These are phyloP conservation scores for Alectoris magna DNA, from an alignment of 2,797 vertebrate genomes.

Conservation along the genomic window DNA sequence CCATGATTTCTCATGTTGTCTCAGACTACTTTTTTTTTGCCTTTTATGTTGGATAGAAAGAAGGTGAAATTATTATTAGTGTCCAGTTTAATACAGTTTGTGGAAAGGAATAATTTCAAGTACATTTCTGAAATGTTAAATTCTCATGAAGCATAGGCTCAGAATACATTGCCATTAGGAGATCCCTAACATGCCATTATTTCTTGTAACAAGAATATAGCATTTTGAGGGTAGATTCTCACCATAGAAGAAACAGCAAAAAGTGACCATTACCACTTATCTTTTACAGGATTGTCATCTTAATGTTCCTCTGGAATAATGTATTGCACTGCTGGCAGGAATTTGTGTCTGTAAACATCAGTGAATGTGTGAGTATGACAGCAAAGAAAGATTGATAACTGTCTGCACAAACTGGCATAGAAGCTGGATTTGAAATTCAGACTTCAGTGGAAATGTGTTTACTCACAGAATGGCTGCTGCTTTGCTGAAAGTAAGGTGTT, in stretches of 20 bases:
- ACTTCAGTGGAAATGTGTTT: background rate
- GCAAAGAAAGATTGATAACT: background rate
- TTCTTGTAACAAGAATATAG: background rate
- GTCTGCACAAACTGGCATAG: background rate
- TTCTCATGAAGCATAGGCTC: background rate
- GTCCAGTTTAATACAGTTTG: background rate
- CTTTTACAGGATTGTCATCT: background rate
- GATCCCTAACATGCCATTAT: background rate
- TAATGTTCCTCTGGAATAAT: background rate
- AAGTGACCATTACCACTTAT: background rate
- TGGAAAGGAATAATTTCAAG: background rate
- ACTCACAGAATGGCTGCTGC: background rate
- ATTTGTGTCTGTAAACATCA: background rate
- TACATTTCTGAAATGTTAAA: background rate
- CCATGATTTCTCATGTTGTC: background rate
- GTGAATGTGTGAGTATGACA: rapidly evolving
- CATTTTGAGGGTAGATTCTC: background rate
- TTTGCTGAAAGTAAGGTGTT: background rate
- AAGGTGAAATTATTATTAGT: background rate
- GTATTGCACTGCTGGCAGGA: background rate
- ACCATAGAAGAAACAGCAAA: background rate
- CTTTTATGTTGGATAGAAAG: background rate
- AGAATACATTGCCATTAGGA: background rate
- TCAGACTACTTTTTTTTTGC: background rate
- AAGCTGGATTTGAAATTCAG: background rate